phyloP scores from a whole-genome alignment of 1,140 invertebrate species.

The Laodelphax striatellus region DNA sequence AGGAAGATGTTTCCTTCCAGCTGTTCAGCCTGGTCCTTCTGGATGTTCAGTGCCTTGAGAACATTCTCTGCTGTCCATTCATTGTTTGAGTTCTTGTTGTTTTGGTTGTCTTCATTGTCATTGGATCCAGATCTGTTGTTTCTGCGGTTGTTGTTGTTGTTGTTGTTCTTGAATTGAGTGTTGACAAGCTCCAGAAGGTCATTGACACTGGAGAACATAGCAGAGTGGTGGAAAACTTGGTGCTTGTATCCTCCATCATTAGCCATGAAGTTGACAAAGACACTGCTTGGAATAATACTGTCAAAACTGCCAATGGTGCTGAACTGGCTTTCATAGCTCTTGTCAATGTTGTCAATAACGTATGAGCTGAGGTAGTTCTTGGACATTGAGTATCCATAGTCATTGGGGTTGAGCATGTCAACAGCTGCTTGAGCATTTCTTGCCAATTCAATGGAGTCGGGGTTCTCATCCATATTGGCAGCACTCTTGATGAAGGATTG shows the following conservation, averaged over 20 bases:
- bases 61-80: conserved; percentile 37
- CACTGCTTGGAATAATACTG: conserved; percentile 35
- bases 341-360: conserved; percentile 33
- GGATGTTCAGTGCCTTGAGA: conserved; percentile 41
- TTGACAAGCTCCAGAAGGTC: background rate
- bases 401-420: conserved; percentile 39
- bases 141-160: background rate
- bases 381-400: conserved; percentile 39
- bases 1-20: conserved; percentile 43
- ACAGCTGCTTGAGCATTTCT: conserved; percentile 40
- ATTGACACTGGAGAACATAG: too few species aligned
- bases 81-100: conserved; percentile 10
- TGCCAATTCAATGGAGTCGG: conserved; percentile 31
- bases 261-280: conserved; percentile 29
- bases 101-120: too few species aligned
- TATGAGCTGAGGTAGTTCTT: conserved; percentile 31
- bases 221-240: conserved; percentile 19
- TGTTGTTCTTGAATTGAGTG: conserved; percentile 22
- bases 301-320: conserved; percentile 43
- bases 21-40: conserved; percentile 35
- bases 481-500: conserved; percentile 34
- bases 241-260: conserved; percentile 36
- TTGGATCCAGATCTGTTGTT: background rate
- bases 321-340: conserved; percentile 29
- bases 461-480: conserved; percentile 29